These are phyloP conservation scores for Argentina silus DNA, from an alignment of 2,797 vertebrate species.

Conservation along the genomic window DNA sequence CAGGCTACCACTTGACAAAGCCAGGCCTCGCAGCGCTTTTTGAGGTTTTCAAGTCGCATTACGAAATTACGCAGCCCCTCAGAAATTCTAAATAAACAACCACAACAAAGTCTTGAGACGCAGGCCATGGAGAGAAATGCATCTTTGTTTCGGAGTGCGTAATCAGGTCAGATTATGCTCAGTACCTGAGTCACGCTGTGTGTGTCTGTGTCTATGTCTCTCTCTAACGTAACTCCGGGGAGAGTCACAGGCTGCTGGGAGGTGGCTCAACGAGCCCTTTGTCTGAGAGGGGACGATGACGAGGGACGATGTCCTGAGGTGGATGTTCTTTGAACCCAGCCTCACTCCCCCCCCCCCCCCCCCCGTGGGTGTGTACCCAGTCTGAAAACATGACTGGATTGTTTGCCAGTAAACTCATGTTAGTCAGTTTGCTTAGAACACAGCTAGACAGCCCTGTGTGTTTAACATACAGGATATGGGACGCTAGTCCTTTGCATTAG, in stretches of 20 bases:
- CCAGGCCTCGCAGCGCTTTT: constrained; percentile 52
- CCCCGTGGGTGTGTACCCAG: constrained; percentile 34
- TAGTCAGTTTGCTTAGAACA: background rate
- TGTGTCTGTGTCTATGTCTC: background rate
- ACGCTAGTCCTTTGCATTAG: too few relatives aligned
- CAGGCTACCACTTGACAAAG: constrained; percentile 41
- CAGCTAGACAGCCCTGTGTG: too few relatives aligned
- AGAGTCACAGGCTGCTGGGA: background rate
- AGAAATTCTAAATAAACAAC: constrained; percentile 48
- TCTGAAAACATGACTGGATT: background rate
- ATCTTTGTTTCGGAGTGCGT: constrained; percentile 25
- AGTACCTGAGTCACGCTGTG: constrained; percentile 64
- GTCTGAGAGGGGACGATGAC: constrained; percentile 41
- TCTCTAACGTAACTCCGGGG: constrained; percentile 33
- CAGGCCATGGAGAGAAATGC: background rate
- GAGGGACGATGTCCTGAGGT: constrained; percentile 53
- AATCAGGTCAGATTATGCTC: constrained; percentile 52
- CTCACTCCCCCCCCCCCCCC: background rate
- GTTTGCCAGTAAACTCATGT: background rate
- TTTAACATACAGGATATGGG: too few relatives aligned
- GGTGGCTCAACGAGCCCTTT: constrained; percentile 63
- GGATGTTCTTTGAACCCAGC: constrained; percentile 22
- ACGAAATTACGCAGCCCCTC: constrained; percentile 44
- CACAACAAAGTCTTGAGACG: constrained; percentile 36
- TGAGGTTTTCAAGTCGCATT: constrained; percentile 39